A percentile compares a stretch with the other conserved stretches of the same genome.
These are phyloP conservation scores for Himalopsyche tibetana DNA, from an alignment of 2,888 invertebrate species.

Conservation along the genomic window DNA sequence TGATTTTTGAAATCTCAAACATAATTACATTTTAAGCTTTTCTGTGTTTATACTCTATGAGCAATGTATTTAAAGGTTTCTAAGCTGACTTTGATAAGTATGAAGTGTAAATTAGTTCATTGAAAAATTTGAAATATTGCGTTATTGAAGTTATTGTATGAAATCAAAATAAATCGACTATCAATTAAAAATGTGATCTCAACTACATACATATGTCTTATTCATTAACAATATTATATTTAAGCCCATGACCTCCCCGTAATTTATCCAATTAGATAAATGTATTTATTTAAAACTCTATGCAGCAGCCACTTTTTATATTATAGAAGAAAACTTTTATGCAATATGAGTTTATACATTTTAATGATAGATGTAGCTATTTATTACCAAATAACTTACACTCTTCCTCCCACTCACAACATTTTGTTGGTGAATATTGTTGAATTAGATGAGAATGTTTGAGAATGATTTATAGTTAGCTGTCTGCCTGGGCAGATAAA, in stretches of 20 bases:
- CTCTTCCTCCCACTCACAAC: not conserved
- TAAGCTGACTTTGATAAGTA: too few species aligned
- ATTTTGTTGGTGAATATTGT: too few species aligned
- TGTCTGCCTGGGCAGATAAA: not conserved
- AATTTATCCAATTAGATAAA: not conserved
- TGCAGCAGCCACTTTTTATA: not conserved
- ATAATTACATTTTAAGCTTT: too few species aligned
- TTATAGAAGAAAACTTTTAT: not conserved
- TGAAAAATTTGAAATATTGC: too few species aligned
- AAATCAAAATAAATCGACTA: too few species aligned
- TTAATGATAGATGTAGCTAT: not conserved
- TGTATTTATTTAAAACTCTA: not conserved
- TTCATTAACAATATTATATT: not conserved
- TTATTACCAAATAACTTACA: not conserved
- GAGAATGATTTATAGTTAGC: not conserved
- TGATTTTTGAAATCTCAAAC: too few species aligned
- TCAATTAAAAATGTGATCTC: too few species aligned
- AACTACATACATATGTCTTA: too few species aligned
- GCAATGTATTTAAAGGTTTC: too few species aligned
- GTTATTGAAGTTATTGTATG: too few species aligned
- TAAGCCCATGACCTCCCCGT: not conserved
- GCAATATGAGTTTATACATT: not conserved
- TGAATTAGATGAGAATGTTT: not conserved
- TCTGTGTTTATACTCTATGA: too few species aligned
- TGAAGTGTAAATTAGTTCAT: too few species aligned